Evolutionary conservation across 2,113 vertebrate species (phyloP).

Genomic region (Dasyurus viverrinus): DNA sequence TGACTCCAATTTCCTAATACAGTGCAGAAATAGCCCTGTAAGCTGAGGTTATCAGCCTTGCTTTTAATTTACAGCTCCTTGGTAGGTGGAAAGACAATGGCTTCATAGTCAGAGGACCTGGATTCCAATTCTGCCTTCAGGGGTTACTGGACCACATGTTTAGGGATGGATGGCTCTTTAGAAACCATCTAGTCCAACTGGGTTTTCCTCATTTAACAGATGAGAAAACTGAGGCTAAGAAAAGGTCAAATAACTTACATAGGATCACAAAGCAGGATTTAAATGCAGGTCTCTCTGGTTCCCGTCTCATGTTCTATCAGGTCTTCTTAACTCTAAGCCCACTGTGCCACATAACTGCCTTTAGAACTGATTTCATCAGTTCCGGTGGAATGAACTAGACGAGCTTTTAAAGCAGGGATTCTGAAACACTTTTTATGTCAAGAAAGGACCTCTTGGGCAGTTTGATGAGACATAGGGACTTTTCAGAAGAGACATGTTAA

Average conservation of each 20-base stretch:
- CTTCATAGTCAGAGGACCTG: neutral
- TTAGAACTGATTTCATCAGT: too few species aligned
- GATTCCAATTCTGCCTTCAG: neutral
- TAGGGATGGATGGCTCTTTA: neutral
- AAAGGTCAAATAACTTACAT: neutral
- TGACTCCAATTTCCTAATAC: neutral
- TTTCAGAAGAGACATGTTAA: too few species aligned
- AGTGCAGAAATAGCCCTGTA: neutral
- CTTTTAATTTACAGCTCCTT: neutral
- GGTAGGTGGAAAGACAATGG: neutral
- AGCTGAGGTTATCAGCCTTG: neutral
- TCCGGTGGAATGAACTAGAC: too few species aligned
- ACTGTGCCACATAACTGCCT: too few species aligned
- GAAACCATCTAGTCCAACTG: neutral
- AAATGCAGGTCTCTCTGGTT: neutral
- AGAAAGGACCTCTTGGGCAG: too few species aligned
- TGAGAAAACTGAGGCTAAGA: neutral
- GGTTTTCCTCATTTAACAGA: neutral
- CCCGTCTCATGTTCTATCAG: neutral
- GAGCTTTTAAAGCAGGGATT: too few species aligned
- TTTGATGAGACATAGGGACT: too few species aligned
- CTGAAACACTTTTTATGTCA: too few species aligned
- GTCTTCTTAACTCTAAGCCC: too few species aligned
- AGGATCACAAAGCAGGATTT: neutral
- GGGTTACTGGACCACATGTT: neutral